phyloP scores from a whole-genome alignment of 2,888 invertebrate species.

The Bombylius discolor region DNA sequence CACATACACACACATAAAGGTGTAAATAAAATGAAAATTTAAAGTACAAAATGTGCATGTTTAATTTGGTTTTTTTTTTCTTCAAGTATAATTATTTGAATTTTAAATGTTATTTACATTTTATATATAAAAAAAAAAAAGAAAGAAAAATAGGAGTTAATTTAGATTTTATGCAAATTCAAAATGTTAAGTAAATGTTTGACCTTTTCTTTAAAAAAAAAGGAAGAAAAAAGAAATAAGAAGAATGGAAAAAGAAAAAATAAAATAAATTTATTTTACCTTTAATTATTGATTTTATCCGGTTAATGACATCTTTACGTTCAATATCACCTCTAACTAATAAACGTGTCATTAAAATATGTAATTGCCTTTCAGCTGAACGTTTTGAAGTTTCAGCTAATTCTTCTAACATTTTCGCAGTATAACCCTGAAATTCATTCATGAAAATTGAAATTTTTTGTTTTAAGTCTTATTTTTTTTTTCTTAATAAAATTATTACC shows the following conservation, averaged over 20 bases:
- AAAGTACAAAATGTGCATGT: too few species aligned
- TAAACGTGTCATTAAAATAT: conserved; percentile 30
- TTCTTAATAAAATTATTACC: conserved; percentile 7
- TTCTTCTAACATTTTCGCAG: conserved; percentile 26
- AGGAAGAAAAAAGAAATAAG: background rate
- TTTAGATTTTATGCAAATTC: too few species aligned
- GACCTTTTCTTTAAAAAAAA: background rate
- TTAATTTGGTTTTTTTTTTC: too few species aligned
- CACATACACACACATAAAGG: too few species aligned
- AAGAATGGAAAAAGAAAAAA: too few species aligned
- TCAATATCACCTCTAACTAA: conserved; percentile 29
- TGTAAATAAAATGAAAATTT: too few species aligned
- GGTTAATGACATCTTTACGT: conserved; percentile 30
- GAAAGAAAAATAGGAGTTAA: too few species aligned
- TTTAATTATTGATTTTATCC: conserved; percentile 28
- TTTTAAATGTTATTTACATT: too few species aligned
- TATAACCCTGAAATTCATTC: conserved; percentile 22
- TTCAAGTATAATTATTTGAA: too few species aligned
- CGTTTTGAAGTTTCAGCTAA: conserved; percentile 25
- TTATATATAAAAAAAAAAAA: too few species aligned
- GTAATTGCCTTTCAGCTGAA: conserved; percentile 31
- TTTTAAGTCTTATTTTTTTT: background rate
- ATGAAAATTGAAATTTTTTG: background rate
- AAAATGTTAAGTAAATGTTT: too few species aligned
- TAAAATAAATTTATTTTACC: conserved; percentile 18